Evolutionary conservation across 2,888 invertebrate genomes (phyloP).

Genomic region (Metalampra italica): DNA sequence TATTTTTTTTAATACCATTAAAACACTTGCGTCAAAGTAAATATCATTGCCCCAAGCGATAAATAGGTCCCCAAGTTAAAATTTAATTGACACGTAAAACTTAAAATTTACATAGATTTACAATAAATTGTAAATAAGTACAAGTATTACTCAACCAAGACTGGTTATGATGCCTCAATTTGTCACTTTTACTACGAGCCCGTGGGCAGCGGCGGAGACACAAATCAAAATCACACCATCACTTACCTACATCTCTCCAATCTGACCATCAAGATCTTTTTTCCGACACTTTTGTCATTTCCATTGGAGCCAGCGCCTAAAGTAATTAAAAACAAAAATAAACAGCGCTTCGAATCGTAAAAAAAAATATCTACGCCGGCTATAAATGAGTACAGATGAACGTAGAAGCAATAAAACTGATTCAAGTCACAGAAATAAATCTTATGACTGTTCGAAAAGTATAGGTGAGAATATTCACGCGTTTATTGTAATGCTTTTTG

Average conservation of each 20-base stretch:
- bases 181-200: constrained; percentile 43
- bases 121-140: constrained; percentile 35
- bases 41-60: too few relatives aligned
- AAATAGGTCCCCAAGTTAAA: too few relatives aligned
- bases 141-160: constrained; percentile 33
- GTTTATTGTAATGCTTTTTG: constrained; percentile 49
- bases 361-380: constrained; percentile 73
- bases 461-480: constrained; percentile 58
- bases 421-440: constrained; percentile 75
- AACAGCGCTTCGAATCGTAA: constrained; percentile 76
- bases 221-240: constrained; percentile 48
- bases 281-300: constrained; percentile 54
- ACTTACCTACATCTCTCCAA: constrained; percentile 25
- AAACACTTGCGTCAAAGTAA: too few relatives aligned
- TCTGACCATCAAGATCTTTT: constrained; percentile 14
- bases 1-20: too few relatives aligned
- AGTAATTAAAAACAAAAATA: constrained; percentile 80
- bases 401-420: constrained; percentile 72
- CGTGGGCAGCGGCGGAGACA: constrained; percentile 34
- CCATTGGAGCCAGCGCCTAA: constrained; percentile 62
- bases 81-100: background rate
- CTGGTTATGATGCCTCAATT: constrained; percentile 37
- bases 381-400: constrained; percentile 77
- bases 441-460: constrained; percentile 58
- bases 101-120: constrained; percentile 29